Percentiles rank a stretch among this genome's conserved stretches.
phyloP scores from a whole-genome alignment of 2,888 invertebrate genomes.

The Lutraria lutraria region DNA sequence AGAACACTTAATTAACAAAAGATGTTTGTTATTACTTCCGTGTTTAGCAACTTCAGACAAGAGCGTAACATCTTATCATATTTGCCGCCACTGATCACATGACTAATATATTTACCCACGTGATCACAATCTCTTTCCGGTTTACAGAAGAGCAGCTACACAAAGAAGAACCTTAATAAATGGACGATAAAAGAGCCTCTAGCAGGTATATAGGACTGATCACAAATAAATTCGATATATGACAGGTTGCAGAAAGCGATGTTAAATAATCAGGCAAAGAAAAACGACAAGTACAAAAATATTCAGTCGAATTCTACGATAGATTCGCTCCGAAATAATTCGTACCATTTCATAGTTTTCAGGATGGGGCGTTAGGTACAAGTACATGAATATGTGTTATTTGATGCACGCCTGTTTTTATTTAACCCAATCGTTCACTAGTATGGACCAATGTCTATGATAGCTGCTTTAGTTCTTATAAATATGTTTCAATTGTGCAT shows the following conservation, averaged over 20 bases:
- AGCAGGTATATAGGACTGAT: slow-evolving; percentile 75
- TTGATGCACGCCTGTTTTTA: neutral
- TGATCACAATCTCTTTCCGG: slow-evolving; percentile 56
- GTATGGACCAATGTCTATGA: too few species aligned
- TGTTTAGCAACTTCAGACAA: neutral
- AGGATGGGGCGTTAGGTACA: neutral
- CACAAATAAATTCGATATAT: neutral
- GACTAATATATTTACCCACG: slow-evolving; percentile 58
- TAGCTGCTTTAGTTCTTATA: neutral
- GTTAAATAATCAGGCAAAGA: neutral
- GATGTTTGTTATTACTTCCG: too few species aligned
- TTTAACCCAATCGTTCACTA: neutral
- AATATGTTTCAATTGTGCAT: neutral
- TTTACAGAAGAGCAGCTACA: slow-evolving; percentile 41
- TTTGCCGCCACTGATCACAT: slow-evolving; percentile 38
- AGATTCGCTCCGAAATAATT: slow-evolving; percentile 6
- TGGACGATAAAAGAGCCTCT: slow-evolving; percentile 82
- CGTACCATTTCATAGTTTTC: neutral
- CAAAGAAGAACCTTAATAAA: slow-evolving; percentile 60
- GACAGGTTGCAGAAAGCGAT: too few species aligned
- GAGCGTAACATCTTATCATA: neutral
- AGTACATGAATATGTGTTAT: neutral
- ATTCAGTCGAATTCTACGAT: neutral
- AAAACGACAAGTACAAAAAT: neutral
- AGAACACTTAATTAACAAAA: too few species aligned